Base-by-base conservation (phyloP, 2,797 vertebrate genomes). In the Perodicticus potto region DNA sequence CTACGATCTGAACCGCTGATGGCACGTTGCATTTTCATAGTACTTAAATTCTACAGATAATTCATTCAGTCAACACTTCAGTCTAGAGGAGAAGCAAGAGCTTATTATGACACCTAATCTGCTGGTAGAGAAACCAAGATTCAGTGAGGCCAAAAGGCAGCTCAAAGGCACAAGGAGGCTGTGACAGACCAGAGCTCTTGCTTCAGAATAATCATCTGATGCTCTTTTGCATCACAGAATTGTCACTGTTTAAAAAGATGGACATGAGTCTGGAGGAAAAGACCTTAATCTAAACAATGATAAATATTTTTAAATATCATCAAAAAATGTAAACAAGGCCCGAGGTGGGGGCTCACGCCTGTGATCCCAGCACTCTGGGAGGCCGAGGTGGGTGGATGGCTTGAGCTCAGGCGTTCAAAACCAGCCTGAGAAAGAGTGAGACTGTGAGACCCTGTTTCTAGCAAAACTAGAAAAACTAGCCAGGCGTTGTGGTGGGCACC, bases 301-400 rank as follows among this genome's bases (percentile, higher is more conserved):
- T 87, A 53, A 92, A 69, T 81, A 73, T 57, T 89, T 88, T 80
- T 86, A 74, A 96, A 70, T 37, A 78, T 6, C 67, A 92, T 89
- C 17, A 95, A 69, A 53, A 49, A 14, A 53, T 49, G 49, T 53
- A 53, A 53, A 53, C 49, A 53, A 53, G 49, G 49, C 49, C 4
- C 14, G 3, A 1, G 14, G 49, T 53, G 49, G 49, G 16, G 49
- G 49, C 49, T 53, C 49, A 53, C 14, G 4, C 49, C 49, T 53
- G 49, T 16, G 49, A 53, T 16, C 49, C 49, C 49, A 53, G 14
- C 49, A 17, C 49, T 53, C 49, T 16, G 49, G 49, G 49, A 53
- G 49, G 49, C 49, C 5, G 49, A 53, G 49, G 49, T 16, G 14
- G 1, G 49, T 53, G 49, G 14, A 53, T 4, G 14, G 49, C 49